These are phyloP conservation scores for Cottoperca gobio DNA, from an alignment of 2,797 vertebrate species.

Conservation along the genomic window DNA sequence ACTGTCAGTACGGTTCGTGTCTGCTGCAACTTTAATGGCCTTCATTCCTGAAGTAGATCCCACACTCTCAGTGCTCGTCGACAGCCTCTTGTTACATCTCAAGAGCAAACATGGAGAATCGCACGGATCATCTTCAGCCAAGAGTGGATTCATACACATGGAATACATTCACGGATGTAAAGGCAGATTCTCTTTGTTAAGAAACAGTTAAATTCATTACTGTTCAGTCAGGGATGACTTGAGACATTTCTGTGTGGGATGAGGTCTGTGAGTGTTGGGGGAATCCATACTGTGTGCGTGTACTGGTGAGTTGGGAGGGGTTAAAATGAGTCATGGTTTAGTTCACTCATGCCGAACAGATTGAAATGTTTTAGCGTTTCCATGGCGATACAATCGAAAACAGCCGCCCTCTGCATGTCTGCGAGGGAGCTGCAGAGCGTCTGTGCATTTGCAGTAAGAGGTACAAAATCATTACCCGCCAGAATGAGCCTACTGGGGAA, in stretches of 20 bases:
- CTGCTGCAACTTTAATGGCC: constrained; percentile 26
- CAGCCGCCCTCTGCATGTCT: constrained; percentile 59
- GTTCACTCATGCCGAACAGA: constrained; percentile 78
- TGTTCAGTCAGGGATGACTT: constrained; percentile 25
- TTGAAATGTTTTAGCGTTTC: constrained; percentile 84
- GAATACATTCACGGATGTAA: constrained; percentile 8
- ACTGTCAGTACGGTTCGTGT: constrained; percentile 32
- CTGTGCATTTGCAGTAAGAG: constrained; percentile 17
- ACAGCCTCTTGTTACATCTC: constrained; percentile 3
- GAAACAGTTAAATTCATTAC: constrained; percentile 23
- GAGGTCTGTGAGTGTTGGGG: background rate
- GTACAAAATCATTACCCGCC: constrained; percentile 67
- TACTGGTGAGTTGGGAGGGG: constrained; percentile 71
- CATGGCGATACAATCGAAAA: constrained; percentile 79
- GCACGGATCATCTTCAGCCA: background rate
- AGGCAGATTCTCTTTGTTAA: background rate
- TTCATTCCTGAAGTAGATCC: constrained; percentile 14
- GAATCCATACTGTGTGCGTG: constrained; percentile 37
- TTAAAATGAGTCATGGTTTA: constrained; percentile 80
- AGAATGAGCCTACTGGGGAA: constrained; percentile 60
- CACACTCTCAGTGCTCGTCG: background rate
- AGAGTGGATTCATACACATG: constrained; percentile 18
- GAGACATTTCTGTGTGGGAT: constrained; percentile 9
- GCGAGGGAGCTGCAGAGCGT: constrained; percentile 19
- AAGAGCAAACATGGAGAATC: constrained; percentile 16